phyloP scores from a whole-genome alignment of 2,113 vertebrate genomes.

The Saguinus midas region DNA sequence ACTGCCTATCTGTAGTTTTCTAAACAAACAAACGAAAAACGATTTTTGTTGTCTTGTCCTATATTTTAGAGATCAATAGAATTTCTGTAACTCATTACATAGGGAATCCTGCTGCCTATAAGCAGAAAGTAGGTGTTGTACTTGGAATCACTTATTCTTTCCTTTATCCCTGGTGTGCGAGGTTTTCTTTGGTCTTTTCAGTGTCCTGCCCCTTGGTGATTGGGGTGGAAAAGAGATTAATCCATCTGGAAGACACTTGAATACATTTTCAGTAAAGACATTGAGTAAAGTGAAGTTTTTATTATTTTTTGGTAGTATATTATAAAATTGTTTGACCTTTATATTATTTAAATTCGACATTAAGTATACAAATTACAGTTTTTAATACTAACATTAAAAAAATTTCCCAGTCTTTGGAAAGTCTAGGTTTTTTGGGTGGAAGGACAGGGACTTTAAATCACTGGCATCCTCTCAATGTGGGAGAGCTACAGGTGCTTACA shows the following conservation, averaged over 20 bases:
- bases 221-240: neutral
- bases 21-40: neutral
- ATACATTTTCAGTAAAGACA: constrained; percentile 2
- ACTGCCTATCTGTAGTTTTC: neutral
- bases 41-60: constrained; percentile 13
- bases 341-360: constrained; percentile 13
- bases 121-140: neutral
- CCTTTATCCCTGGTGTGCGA: neutral
- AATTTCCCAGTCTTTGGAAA: neutral
- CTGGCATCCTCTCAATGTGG: neutral
- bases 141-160: neutral
- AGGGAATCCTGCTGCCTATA: neutral
- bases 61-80: constrained; percentile 18
- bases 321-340: constrained; percentile 10
- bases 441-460: neutral
- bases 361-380: neutral
- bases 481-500: neutral
- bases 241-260: neutral
- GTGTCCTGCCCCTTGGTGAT: neutral
- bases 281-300: neutral
- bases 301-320: neutral
- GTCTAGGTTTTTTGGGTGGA: neutral
- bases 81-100: neutral
- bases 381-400: neutral
- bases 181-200: neutral